Evolutionary conservation across 1,140 invertebrate genomes (phyloP).

Genomic region (Schlechtendalia chinensis): DNA sequence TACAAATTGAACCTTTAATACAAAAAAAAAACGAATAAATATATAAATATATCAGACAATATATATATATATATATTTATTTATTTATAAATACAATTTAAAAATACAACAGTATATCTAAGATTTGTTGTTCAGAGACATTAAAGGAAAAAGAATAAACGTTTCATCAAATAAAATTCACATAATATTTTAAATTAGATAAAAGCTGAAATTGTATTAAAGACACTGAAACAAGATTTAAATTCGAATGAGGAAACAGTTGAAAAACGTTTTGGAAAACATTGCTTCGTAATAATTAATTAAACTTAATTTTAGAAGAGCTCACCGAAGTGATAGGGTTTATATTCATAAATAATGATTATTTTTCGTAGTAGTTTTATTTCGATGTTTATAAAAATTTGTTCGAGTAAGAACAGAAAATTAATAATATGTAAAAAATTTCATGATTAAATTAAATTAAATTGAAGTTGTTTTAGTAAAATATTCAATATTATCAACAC

Average conservation of each 20-base stretch:
- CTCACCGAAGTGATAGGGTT: not conserved
- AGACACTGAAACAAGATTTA: not conserved
- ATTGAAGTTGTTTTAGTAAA: no score
- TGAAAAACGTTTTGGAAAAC: not conserved
- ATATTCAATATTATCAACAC: no score
- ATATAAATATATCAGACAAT: no score
- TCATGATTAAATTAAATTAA: no score
- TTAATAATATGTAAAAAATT: no score
- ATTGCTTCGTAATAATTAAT: not conserved
- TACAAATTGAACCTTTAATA: no score
- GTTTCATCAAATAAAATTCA: not conserved
- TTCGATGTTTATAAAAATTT: no score
- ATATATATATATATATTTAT: no score
- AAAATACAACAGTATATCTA: not conserved
- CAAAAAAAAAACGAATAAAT: no score
- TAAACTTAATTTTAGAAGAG: not conserved
- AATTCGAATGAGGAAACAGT: not conserved
- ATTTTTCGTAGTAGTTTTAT: no score
- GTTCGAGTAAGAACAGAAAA: no score
- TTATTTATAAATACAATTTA: no score
- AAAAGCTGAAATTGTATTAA: not conserved
- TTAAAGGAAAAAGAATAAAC: not conserved
- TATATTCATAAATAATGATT: not conserved
- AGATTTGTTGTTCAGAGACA: not conserved
- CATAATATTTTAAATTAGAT: not conserved